phyloP scores from a whole-genome alignment of 2,797 vertebrate species.

The Hyperoplus lanceolatus region DNA sequence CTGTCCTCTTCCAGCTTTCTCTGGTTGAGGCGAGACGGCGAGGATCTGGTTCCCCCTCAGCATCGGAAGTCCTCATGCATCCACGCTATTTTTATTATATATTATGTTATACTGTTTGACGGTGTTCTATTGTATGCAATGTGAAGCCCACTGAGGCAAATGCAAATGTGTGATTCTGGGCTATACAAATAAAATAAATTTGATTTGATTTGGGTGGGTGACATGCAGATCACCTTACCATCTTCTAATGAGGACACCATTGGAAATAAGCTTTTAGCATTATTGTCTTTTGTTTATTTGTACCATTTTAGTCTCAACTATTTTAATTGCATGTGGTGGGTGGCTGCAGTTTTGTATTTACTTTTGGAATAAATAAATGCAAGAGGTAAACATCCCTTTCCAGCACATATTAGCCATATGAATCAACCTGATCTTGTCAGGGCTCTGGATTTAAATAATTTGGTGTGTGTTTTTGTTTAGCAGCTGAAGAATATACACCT shows the following conservation, averaged over 20 bases:
- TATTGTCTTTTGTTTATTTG: conserved; percentile 1
- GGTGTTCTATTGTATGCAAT: no score
- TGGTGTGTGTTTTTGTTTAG: background rate
- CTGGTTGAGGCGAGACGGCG: no score
- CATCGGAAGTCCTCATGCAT: no score
- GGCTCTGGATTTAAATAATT: conserved; percentile 14
- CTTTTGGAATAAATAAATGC: conserved; percentile 19
- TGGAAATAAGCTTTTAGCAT: conserved; percentile 14
- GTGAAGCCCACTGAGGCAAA: no score
- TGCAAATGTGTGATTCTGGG: no score
- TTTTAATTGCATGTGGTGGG: conserved; percentile 17
- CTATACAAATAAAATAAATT: no score
- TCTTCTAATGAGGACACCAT: conserved; percentile 18
- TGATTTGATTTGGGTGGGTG: background rate
- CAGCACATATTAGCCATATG: conserved; percentile 1
- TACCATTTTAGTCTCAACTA: background rate
- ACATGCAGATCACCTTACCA: background rate
- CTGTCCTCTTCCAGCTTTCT: no score
- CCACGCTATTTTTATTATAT: no score
- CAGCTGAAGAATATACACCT: conserved; percentile 9
- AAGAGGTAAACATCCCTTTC: conserved; percentile 19
- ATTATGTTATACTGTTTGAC: no score
- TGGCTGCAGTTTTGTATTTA: conserved; percentile 15
- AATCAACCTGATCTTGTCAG: background rate
- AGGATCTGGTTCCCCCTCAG: no score